Conservation (phyloP, 2,113 vertebrate genomes). For the Varanus salvator region DNA sequence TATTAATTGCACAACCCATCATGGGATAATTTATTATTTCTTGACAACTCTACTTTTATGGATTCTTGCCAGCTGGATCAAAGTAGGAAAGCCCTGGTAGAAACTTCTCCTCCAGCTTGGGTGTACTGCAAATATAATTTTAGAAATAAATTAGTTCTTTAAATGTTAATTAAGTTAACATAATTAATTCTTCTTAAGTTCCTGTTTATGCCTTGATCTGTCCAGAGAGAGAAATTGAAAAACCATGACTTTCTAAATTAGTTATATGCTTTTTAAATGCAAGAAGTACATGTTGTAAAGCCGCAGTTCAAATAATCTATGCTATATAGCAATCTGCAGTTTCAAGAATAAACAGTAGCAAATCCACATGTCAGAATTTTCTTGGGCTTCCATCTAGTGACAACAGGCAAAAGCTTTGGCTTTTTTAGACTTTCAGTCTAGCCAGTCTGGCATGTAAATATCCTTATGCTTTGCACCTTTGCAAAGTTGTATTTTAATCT, state of each 20-base stretch:
- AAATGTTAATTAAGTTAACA: constrained; percentile 60
- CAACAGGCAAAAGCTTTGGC: background rate
- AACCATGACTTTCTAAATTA: background rate
- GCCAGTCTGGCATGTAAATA: background rate
- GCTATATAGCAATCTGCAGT: background rate
- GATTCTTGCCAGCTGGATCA: constrained; percentile 67
- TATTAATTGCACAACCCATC: constrained; percentile 54
- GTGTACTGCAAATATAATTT: constrained; percentile 62
- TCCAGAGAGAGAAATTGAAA: background rate
- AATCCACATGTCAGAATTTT: background rate
- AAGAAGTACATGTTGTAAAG: background rate
- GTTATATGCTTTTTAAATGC: background rate
- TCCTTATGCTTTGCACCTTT: no score
- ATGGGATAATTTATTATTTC: constrained; percentile 74
- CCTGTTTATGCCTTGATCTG: constrained; percentile 58
- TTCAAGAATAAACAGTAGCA: background rate
- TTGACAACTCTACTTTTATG: constrained; percentile 59
- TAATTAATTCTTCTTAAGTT: background rate
- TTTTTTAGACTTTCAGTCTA: background rate
- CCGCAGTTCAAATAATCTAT: background rate
- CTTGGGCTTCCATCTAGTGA: background rate
- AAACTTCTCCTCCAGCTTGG: constrained; percentile 57
- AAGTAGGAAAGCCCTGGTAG: constrained; percentile 55
- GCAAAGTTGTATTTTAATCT: background rate
- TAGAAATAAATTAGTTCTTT: constrained; percentile 63